phyloP scores from a whole-genome alignment of 2,797 vertebrate species.

The Lepilemur septentrionalis region DNA sequence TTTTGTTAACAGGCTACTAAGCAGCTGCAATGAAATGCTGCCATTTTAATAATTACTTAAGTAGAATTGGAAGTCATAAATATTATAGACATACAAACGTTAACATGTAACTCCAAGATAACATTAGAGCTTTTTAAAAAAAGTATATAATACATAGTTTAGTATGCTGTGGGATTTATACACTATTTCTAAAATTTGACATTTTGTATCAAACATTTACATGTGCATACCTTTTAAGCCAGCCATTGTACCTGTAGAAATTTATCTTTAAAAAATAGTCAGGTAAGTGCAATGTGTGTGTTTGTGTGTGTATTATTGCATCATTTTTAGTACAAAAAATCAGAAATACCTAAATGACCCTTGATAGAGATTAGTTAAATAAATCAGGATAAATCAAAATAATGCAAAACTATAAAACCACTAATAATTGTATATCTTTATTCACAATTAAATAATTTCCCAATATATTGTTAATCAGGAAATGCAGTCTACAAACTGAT shows the following conservation, averaged over 20 bases:
- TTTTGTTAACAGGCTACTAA: slow-evolving; percentile 30
- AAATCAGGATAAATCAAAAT: background rate
- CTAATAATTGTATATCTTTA: background rate
- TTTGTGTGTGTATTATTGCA: background rate
- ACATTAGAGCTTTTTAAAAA: background rate
- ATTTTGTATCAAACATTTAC: background rate
- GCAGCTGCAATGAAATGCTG: background rate
- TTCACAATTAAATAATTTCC: background rate
- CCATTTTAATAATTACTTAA: background rate
- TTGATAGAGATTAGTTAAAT: background rate
- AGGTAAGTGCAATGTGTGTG: background rate
- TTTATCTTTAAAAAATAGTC: background rate
- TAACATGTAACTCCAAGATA: background rate
- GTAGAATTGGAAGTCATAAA: background rate
- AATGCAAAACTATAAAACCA: background rate
- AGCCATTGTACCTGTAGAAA: background rate
- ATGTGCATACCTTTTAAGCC: background rate
- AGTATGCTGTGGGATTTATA: background rate
- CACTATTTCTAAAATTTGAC: background rate
- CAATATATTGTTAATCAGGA: background rate
- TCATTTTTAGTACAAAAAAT: background rate
- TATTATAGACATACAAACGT: background rate
- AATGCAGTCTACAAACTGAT: background rate
- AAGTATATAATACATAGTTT: background rate
- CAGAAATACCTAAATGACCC: background rate